phyloP scores from a whole-genome alignment of 1,140 invertebrate species.

The Lepidurus packardi region DNA sequence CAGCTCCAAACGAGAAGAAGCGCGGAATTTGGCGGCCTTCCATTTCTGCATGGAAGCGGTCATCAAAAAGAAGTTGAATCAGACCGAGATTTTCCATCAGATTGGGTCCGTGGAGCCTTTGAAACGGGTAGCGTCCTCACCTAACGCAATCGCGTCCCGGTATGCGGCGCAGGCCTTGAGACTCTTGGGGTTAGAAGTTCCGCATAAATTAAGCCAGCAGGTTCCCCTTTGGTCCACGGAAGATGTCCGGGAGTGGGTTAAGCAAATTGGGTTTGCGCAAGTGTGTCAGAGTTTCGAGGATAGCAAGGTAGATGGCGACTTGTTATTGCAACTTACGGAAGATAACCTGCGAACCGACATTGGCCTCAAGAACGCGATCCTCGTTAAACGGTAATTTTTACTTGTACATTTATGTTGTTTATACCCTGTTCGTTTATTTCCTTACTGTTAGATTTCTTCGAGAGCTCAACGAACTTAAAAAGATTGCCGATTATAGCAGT shows the following conservation, averaged over 20 bases:
- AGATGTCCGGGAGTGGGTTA: constrained; percentile 96
- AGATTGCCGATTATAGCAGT: constrained; percentile 95
- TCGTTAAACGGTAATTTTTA: constrained; percentile 60
- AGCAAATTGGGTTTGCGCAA: constrained; percentile 87
- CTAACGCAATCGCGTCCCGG: constrained; percentile 94
- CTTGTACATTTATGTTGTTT: neutral
- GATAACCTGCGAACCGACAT: constrained; percentile 89
- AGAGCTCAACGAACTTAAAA: constrained; percentile 89
- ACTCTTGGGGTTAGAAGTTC: constrained; percentile 92
- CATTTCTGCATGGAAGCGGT: constrained; percentile 99
- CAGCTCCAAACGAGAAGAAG: constrained; percentile 90
- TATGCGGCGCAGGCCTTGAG: constrained; percentile 92
- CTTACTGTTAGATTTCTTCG: constrained; percentile 69
- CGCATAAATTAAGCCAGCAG: constrained; percentile 95
- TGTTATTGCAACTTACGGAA: constrained; percentile 86
- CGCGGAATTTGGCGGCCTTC: constrained; percentile 92
- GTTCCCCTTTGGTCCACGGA: constrained; percentile 94
- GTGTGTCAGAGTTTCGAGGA: constrained; percentile 77
- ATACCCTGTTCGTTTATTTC: neutral
- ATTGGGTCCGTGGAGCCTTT: constrained; percentile 93
- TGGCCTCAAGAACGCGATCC: constrained; percentile 86
- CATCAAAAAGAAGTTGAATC: constrained; percentile 81
- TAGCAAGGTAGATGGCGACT: constrained; percentile 94
- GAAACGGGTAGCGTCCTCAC: constrained; percentile 94
- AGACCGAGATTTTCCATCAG: constrained; percentile 84